These are phyloP conservation scores for Arion vulgaris DNA, from an alignment of 1,140 invertebrate species.

Conservation along the genomic window DNA sequence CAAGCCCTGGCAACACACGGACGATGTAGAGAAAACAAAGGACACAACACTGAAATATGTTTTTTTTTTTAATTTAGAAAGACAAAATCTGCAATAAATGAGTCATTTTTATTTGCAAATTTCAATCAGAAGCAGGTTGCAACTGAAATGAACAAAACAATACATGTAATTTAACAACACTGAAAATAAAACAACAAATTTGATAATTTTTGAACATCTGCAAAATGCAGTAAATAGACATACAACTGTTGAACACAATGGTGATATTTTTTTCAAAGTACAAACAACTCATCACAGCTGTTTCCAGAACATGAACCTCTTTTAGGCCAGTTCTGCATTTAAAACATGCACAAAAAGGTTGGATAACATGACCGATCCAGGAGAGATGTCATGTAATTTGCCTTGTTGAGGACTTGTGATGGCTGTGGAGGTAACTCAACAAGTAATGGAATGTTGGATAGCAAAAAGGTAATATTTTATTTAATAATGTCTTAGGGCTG, in stretches of 20 bases:
- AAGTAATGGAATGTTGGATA: conserved; percentile 11
- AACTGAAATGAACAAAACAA: background rate
- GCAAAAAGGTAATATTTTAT: no score
- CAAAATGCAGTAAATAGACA: background rate
- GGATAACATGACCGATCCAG: background rate
- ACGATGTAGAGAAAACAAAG: no score
- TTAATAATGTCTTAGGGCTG: no score
- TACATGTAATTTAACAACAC: background rate
- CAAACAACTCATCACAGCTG: background rate
- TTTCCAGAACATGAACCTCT: background rate
- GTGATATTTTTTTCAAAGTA: background rate
- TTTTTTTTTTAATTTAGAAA: no score
- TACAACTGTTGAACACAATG: background rate
- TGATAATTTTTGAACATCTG: background rate
- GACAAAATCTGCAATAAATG: no score
- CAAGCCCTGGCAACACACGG: no score
- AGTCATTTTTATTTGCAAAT: background rate
- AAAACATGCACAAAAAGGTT: background rate
- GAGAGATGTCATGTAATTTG: background rate
- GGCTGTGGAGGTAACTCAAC: background rate
- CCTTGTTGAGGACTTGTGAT: background rate
- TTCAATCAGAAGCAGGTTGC: conserved; percentile 17
- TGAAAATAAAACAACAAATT: no score
- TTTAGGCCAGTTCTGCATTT: background rate
- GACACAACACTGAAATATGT: no score